Conservation (phyloP, 1,140 invertebrate species). For the Leguminivora glycinivorella region DNA sequence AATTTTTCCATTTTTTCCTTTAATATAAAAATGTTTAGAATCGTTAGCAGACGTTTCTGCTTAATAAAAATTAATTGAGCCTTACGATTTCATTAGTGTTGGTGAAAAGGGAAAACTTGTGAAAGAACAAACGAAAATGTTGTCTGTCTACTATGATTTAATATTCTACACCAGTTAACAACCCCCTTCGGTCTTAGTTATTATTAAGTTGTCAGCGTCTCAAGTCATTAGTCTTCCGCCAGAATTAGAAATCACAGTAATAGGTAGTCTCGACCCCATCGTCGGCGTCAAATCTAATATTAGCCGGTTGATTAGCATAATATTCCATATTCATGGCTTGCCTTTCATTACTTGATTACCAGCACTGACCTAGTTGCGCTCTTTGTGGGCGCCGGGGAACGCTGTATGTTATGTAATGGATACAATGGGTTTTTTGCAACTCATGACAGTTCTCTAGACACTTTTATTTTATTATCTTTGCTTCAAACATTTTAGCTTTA, state of each 20-base stretch:
- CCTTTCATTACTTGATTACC: slow-evolving; percentile 15
- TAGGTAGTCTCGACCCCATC: background rate
- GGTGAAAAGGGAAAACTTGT: background rate
- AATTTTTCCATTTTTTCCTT: too few species aligned
- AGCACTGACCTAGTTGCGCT: background rate
- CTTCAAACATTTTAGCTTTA: too few species aligned
- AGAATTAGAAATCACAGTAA: background rate
- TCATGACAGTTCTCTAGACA: background rate
- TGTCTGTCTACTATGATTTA: background rate
- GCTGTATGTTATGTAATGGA: background rate
- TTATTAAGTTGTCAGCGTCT: background rate
- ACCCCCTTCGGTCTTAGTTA: background rate
- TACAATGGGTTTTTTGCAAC: slow-evolving; percentile 4
- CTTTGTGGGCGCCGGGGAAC: background rate
- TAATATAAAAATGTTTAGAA: too few species aligned
- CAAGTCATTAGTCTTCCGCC: background rate
- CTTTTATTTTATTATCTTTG: too few species aligned
- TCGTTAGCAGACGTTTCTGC: too few species aligned
- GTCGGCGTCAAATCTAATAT: slow-evolving; percentile 2
- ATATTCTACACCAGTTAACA: background rate
- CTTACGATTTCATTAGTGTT: too few species aligned
- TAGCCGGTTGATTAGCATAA: slow-evolving; percentile 4
- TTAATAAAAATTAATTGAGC: too few species aligned
- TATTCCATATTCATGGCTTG: slow-evolving; percentile 15
- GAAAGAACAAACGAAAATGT: background rate